These are phyloP conservation scores for Schizothorax lantsangensis DNA, from an alignment of 2,797 vertebrate genomes.

Conservation along the genomic window DNA sequence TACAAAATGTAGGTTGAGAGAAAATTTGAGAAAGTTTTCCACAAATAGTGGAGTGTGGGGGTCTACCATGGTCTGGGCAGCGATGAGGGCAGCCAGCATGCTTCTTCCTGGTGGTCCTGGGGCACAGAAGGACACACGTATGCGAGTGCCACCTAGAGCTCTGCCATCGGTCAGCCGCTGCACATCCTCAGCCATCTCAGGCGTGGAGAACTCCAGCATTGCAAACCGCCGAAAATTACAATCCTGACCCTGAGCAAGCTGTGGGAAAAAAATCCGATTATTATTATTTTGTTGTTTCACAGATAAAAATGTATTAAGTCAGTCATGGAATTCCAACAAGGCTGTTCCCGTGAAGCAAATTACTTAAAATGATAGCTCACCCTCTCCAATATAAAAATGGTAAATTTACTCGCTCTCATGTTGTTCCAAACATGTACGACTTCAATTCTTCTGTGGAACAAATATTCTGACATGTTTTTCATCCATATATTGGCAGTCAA, in stretches of 20 bases:
- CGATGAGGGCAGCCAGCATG: constrained; percentile 92
- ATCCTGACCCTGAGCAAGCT: constrained; percentile 93
- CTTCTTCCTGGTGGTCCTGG: constrained; percentile 92
- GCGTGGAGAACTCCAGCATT: constrained; percentile 86
- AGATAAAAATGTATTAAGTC: neutral
- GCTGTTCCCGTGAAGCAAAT: neutral
- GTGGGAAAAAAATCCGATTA: neutral
- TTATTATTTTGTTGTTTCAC: too few relatives aligned
- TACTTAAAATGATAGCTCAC: neutral
- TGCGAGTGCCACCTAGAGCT: constrained; percentile 76
- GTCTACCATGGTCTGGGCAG: constrained; percentile 90
- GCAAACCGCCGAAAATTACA: constrained; percentile 91
- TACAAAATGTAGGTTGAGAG: neutral
- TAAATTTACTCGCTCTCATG: neutral
- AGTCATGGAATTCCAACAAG: neutral
- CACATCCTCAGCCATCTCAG: constrained; percentile 84
- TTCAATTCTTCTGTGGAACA: neutral
- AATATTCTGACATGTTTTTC: neutral
- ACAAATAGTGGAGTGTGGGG: neutral
- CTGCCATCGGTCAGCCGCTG: constrained; percentile 80
- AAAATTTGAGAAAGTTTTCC: neutral
- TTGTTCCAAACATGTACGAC: neutral
- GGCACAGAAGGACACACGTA: constrained; percentile 93
- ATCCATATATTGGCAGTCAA: too few relatives aligned
- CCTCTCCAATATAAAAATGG: neutral